A percentile compares a stretch with the other conserved stretches of the same genome.
phyloP scores from a whole-genome alignment of 1,140 invertebrate genomes.

The Drosophila parabipectinata region DNA sequence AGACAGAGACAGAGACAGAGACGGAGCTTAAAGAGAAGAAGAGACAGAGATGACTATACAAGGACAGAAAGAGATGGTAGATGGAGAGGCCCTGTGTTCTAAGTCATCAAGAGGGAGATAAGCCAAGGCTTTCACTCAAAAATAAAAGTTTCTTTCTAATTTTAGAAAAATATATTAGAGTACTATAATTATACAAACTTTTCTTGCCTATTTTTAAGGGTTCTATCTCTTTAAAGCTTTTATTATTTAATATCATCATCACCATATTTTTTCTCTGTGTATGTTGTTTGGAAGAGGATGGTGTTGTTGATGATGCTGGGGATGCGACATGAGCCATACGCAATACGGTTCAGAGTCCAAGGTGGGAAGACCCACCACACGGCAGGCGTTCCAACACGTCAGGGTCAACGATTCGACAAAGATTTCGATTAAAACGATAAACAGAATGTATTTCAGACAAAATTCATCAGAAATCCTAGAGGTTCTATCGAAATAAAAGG shows the following conservation, averaged over 20 bases:
- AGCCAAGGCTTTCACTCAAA: constrained; percentile 34
- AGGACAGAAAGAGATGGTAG: not conserved
- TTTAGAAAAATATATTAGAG: not conserved
- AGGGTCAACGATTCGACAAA: constrained; percentile 32
- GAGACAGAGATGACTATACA: not conserved
- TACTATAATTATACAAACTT: not conserved
- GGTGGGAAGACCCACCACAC: constrained; percentile 45
- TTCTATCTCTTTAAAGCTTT: not conserved
- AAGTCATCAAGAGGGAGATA: constrained; percentile 35
- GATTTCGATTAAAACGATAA: constrained; percentile 14
- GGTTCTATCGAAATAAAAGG: not conserved
- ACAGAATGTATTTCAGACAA: not conserved
- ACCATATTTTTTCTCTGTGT: constrained; percentile 1
- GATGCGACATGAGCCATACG: constrained; percentile 36
- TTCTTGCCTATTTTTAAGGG: not conserved
- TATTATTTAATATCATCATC: not conserved
- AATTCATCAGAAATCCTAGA: not conserved
- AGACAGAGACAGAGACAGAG: not conserved
- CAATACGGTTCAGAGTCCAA: constrained; percentile 44
- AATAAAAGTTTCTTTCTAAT: not conserved
- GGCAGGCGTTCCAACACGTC: constrained; percentile 24
- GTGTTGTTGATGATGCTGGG: constrained; percentile 18
- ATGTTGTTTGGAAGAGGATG: constrained; percentile 27
- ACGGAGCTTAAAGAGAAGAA: not conserved
- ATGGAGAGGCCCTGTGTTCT: constrained; percentile 10